Base-by-base conservation (phyloP, 2,113 vertebrate genomes). In the Gopherus evgoodei region DNA sequence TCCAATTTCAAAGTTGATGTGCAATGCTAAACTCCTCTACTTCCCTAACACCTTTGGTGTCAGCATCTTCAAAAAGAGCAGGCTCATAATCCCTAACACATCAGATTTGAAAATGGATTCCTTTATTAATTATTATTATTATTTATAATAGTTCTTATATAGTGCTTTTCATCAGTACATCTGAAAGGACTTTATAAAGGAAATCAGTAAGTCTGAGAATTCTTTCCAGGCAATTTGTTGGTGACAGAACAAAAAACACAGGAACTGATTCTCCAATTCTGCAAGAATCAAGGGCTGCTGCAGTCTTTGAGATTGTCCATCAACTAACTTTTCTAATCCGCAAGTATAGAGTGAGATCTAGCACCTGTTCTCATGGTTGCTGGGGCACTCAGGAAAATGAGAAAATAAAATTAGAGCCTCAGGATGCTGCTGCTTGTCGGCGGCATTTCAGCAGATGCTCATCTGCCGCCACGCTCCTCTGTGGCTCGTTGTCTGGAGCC, bases 21-120 rank as follows among this genome's bases (percentile, higher is more conserved):
- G 24, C 52, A 86, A 21, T 94, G 86, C 78, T 87, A 95, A 92
- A 53, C 31, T 88, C 44, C 25, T 57, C 72, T 93, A 56, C 83
- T 97, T 97, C 93, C 96, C 95, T 89, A 96, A 19, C 0, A 31
- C n/a, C 81, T 96, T 94, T 93, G 57, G 83, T 95, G 95, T 89
- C 95, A 97, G 94, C 89, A 95, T 96, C 86, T 90, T 96, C 89
- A 88, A 90, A 96, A 94, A 94, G 82, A 92, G 83, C 75, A 93
- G 83, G 85, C 47, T 88, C 94, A 91, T 53, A 88, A 94, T 92
- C 83, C 91, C 84, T 87, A 93, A 91, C 6, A 93, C 52, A 95
- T 90, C 59, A 91, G 88, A 84, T 84, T 95, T 94, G 79, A 79
- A 87, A 94, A 97, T 94, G 89, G 94, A 97, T 98, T 97, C 96